These are phyloP conservation scores for Mythimna ferrago DNA, from an alignment of 2,888 invertebrate species.

Conservation along the genomic window DNA sequence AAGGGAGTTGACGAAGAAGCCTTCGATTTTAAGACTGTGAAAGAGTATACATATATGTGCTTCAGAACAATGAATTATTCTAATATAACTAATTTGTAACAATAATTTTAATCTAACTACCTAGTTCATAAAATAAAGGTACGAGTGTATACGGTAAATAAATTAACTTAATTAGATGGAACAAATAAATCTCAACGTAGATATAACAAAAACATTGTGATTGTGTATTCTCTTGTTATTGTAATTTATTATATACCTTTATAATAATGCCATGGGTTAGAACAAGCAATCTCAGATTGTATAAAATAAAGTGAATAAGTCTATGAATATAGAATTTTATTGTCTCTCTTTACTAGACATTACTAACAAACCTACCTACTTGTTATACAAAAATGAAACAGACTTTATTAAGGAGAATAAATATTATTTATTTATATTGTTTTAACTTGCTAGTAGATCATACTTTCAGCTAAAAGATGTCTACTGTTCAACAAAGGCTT, in stretches of 20 bases:
- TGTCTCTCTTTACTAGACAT: background rate
- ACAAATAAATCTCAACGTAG: background rate
- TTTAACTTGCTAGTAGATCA: too few species aligned
- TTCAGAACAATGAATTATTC: background rate
- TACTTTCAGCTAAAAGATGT: too few species aligned
- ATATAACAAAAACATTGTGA: background rate
- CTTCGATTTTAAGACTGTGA: background rate
- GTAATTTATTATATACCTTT: constrained; percentile 15
- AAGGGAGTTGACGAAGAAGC: too few species aligned
- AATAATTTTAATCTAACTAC: background rate
- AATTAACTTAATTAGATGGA: constrained; percentile 1
- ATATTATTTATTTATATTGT: background rate
- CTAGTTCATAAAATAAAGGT: background rate
- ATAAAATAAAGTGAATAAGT: background rate
- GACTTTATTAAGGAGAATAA: background rate
- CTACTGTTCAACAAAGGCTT: too few species aligned
- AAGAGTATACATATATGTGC: background rate
- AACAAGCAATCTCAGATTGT: background rate
- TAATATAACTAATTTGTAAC: background rate
- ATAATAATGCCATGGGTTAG: background rate
- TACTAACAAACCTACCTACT: background rate
- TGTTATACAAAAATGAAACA: background rate
- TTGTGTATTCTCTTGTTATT: constrained; percentile 20
- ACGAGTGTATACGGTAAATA: background rate
- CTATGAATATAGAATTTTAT: background rate